Base-by-base conservation (phyloP, 2,113 vertebrate species). In the Macrotus californicus region DNA sequence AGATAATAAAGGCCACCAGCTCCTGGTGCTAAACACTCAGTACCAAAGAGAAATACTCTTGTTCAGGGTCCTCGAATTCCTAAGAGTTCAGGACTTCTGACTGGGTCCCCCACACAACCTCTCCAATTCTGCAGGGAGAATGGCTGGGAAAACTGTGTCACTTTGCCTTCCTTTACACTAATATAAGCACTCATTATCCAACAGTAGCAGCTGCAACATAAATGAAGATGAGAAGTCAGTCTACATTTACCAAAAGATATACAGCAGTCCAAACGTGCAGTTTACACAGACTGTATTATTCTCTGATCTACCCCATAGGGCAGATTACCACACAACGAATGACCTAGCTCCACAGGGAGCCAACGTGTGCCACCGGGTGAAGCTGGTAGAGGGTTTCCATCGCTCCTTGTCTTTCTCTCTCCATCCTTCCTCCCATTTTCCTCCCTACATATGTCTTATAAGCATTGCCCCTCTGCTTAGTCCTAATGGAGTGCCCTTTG, bases 191-290 rank as follows among this genome's bases (percentile, higher is more conserved):
- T 87, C 77, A 76, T 70, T 85, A 92, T 67, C 67, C 94, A 95
- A 82, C 87, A 94, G 43, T 0, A 95, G 81, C 81, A 97, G 52
- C 80, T 41, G 56, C 8, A 97, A 89, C 54, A 59, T 76, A 96
- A 91, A 79, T 70, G 59, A 95, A 84, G 43, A 64, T 91, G 67
- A 89, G 69, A 95, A 94, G 31, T 91, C 73, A 61, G 87, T 93
- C 79, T 91, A 31, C 34, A 66, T 87, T 89, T 83, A 95, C 50
- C 86, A 88, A 72, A 95, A 93, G 75, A 93, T 77, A 93, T 89
- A 70, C 66, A 67, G 66, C 21, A 82, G 79, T 82, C 46, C 80
- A 95, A 89, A 48, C 84, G 89, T 86, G 86, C 72, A 83, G 61
- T 72, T 72, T 91, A 94, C 9, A 75, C 11, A 93, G 39, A 83